Evolutionary conservation across 1,140 invertebrate species (phyloP).

Genomic region (Tetragnatha versicolor): DNA sequence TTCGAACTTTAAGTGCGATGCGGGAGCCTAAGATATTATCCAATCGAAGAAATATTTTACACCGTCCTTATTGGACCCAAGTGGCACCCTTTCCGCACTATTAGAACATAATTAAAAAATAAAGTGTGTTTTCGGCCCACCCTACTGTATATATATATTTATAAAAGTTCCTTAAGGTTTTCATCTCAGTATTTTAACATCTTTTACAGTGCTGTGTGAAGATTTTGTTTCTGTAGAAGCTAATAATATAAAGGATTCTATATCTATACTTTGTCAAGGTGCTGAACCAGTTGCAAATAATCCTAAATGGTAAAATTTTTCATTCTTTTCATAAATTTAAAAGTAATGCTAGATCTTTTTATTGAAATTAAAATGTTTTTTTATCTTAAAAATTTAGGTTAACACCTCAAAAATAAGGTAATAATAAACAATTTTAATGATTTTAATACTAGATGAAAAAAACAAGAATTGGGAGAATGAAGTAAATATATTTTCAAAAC

Average conservation of each 20-base stretch:
- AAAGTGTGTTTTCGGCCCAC: neutral
- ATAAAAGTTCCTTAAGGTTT: neutral
- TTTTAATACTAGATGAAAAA: neutral
- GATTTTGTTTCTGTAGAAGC: neutral
- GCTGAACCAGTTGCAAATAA: neutral
- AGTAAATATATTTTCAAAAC: neutral
- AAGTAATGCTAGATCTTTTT: neutral
- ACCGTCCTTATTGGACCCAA: no score
- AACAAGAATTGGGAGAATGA: neutral
- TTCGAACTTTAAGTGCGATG: no score
- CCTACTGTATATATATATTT: neutral
- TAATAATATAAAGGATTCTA: neutral
- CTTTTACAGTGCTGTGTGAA: constrained; percentile 4
- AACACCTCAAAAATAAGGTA: neutral
- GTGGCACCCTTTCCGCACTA: neutral
- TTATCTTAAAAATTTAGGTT: neutral
- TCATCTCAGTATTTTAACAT: neutral
- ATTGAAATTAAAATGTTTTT: neutral
- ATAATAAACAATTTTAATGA: neutral
- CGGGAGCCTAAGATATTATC: neutral
- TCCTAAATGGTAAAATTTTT: neutral
- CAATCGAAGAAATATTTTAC: neutral
- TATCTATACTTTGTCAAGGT: neutral
- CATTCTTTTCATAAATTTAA: neutral
- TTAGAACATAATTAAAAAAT: neutral